phyloP scores from a whole-genome alignment of 2,797 vertebrate species.

The Phoxinus dragarum region DNA sequence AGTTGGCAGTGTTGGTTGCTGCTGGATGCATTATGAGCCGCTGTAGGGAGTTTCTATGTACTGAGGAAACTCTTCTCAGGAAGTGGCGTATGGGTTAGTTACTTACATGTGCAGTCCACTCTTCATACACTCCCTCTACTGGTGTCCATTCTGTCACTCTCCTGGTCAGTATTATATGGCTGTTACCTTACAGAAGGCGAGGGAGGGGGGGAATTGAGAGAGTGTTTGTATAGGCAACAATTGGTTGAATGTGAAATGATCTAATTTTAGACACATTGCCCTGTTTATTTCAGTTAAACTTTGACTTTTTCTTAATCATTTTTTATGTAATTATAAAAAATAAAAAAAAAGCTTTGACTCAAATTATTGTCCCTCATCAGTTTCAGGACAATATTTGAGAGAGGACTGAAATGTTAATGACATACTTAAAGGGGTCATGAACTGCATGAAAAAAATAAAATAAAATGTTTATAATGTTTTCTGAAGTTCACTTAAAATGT shows the following conservation, averaged over 20 bases:
- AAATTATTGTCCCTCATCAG: not conserved
- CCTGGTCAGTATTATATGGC: not conserved
- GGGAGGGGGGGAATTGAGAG: conserved; percentile 7
- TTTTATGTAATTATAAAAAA: not conserved
- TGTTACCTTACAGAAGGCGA: conserved; percentile 4
- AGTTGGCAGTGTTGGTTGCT: conserved; percentile 19
- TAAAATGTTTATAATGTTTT: not conserved
- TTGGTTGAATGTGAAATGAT: conserved; percentile 18
- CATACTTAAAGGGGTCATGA: not conserved
- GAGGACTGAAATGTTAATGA: not conserved
- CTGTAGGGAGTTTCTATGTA: conserved; percentile 46
- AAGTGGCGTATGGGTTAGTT: conserved; percentile 48
- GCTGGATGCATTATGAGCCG: not conserved
- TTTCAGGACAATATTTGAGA: not conserved
- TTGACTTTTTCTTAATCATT: not conserved
- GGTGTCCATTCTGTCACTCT: conserved; percentile 55
- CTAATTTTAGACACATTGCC: not conserved
- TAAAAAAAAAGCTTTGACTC: not conserved
- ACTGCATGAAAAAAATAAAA: not conserved
- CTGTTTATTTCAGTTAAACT: not conserved
- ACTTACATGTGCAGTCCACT: conserved; percentile 41
- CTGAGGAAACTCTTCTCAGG: conserved; percentile 50
- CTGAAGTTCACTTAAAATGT: not conserved
- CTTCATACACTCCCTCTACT: conserved; percentile 60
- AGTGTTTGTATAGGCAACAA: not conserved